Conservation (phyloP, 2,113 vertebrate genomes). For the Lanius collurio region DNA sequence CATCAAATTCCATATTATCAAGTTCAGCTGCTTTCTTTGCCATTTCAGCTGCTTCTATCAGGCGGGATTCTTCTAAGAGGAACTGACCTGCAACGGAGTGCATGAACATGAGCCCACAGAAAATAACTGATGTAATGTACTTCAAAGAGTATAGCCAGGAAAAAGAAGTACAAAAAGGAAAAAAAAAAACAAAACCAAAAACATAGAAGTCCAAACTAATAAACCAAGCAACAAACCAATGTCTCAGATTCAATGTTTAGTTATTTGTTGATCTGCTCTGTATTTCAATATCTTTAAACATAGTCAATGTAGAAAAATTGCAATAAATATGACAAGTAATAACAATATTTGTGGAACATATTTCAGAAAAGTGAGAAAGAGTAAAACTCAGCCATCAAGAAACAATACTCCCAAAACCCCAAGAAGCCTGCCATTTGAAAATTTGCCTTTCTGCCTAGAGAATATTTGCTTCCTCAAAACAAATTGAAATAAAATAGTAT, state of each 20-base stretch:
- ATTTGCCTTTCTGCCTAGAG: not conserved
- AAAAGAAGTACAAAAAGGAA: not conserved
- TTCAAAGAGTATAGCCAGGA: not conserved
- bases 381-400: not conserved
- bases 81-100: slow-evolving; percentile 86
- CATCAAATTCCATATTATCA: slow-evolving; percentile 92
- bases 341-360: not conserved
- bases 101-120: not conserved
- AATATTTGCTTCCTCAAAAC: not conserved
- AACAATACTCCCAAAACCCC: not conserved
- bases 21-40: slow-evolving; percentile 94
- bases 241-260: not conserved
- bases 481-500: not conserved
- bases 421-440: not conserved
- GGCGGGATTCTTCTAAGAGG: slow-evolving; percentile 92
- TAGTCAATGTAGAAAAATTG: not conserved
- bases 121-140: not conserved
- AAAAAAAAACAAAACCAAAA: too few species aligned
- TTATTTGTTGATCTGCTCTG: not conserved
- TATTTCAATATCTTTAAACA: not conserved
- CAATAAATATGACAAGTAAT: not conserved
- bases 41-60: slow-evolving; percentile 96
- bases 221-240: not conserved
- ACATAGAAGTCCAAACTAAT: not conserved
- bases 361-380: not conserved